Evolutionary conservation across 2,113 vertebrate genomes (phyloP), one percentile per base, ranked within the genome.

Genomic region (Ageneiosus marmoratus): DNA sequence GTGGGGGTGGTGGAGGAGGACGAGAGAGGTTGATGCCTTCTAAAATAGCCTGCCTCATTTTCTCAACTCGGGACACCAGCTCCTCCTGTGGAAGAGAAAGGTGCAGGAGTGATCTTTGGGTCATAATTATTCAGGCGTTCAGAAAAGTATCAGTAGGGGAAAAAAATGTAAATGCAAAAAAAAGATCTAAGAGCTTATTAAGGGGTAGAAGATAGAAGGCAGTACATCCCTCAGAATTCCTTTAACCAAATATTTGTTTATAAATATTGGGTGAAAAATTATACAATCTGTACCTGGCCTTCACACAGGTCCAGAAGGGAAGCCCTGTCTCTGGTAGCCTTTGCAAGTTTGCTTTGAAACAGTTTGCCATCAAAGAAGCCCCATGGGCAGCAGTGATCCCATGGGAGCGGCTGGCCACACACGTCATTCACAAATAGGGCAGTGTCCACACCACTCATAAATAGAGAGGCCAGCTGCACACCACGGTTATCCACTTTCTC

Each of bases 341-440:
- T 94, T 80, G 95, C 93, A 82, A 97, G 92, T 90, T 97, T 97
- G 94, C 95, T 98, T 92, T 97, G 96, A 90, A 98, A 97, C 86
- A 97, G 93, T 87, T 98, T 98, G 79, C 96, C 96, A n/a, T 97
- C 96, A 8, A 97, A 98, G 89, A 97, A 98, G 88, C 96, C 96
- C 96, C 96, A 98, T 67, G 96, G 96, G 80, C 96, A 97, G 92
- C 96, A 98, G 91, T 98, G 96, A 86, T 98, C 96, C 96, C 96
- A 97, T 12, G 96, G 96, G 82, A 97, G 93, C 24, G 96, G 96
- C 90, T 97, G 96, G 51, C 96, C 96, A 24, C 96, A 97, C 78
- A 96, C 96, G 44, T 97, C 96, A 29, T 97, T 98, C 87, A 96
- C 95, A 88, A 97, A 96, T 53, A 98, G 93, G 24, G 96, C 96